Percentiles rank a stretch among this genome's conserved stretches.
Evolutionary conservation across 37 sponge, comb jelly and placozoan species (phyloP).

Genomic region (Agelas oroides): DNA sequence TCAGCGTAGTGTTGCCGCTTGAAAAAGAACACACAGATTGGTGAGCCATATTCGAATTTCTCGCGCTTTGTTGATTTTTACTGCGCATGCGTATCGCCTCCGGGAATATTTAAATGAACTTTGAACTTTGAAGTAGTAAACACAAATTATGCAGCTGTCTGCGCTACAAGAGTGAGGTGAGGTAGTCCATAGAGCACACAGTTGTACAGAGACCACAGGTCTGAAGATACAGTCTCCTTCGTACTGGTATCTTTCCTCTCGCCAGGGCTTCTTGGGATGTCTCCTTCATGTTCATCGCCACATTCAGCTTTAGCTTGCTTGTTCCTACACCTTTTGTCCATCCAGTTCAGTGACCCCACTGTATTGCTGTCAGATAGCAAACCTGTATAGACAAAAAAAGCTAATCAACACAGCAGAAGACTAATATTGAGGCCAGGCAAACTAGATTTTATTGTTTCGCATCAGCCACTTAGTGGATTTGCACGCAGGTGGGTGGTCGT

Average conservation of each 20-base stretch:
- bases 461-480: too few species aligned
- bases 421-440: too few species aligned
- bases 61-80: slow-evolving; percentile 60
- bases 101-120: neutral
- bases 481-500: too few species aligned
- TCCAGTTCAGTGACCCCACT: slow-evolving; percentile 21
- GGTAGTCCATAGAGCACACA: slow-evolving; percentile 78
- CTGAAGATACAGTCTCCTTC: neutral
- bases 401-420: neutral
- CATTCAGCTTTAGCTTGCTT: neutral
- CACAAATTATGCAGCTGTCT: slow-evolving; percentile 1
- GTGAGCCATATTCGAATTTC: slow-evolving; percentile 58
- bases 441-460: too few species aligned
- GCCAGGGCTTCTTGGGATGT: neutral
- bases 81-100: neutral
- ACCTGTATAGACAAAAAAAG: neutral
- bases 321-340: neutral
- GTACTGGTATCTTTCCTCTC: neutral
- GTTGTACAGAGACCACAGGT: slow-evolving; percentile 13
- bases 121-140: too few species aligned
- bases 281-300: neutral
- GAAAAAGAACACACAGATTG: neutral
- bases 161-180: slow-evolving; percentile 49
- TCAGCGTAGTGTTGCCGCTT: neutral
- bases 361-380: slow-evolving; percentile 37